A percentile compares a stretch with the other conserved stretches of the same genome.
phyloP scores from a whole-genome alignment of 2,888 invertebrate species.

The Esperia sulphurella region DNA sequence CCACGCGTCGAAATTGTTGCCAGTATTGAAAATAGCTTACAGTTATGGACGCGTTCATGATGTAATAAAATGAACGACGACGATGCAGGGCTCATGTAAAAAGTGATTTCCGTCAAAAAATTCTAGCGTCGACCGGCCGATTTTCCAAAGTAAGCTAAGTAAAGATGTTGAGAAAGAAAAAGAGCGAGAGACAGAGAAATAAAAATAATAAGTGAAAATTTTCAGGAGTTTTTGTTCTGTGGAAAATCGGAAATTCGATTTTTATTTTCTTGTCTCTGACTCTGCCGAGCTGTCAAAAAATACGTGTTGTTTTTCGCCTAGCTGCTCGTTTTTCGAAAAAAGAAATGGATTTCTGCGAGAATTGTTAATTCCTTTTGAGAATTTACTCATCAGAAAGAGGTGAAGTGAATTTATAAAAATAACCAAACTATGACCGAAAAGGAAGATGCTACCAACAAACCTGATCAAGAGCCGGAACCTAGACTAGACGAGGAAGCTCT shows the following conservation, averaged over 20 bases:
- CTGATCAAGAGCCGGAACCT: slow-evolving; percentile 63
- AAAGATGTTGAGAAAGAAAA: too few species aligned
- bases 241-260: too few species aligned
- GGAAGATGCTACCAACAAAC: slow-evolving; percentile 63
- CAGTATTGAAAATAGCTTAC: slow-evolving; percentile 21
- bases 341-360: slow-evolving; percentile 34
- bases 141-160: too few species aligned
- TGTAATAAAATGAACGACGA: background rate
- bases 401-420: slow-evolving; percentile 21
- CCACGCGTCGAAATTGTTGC: slow-evolving; percentile 68
- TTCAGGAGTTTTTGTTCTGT: too few species aligned
- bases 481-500: slow-evolving; percentile 70
- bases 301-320: slow-evolving; percentile 45
- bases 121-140: too few species aligned
- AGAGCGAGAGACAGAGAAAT: too few species aligned
- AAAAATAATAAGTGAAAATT: too few species aligned
- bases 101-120: too few species aligned
- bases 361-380: slow-evolving; percentile 20
- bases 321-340: slow-evolving; percentile 15
- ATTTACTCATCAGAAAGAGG: slow-evolving; percentile 9
- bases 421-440: slow-evolving; percentile 72
- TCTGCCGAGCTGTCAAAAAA: slow-evolving; percentile 34
- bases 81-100: too few species aligned
- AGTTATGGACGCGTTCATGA: slow-evolving; percentile 20
- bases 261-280: too few species aligned